Evolutionary conservation across 1,140 invertebrate genomes (phyloP).

Genomic region (Apis dorsata): DNA sequence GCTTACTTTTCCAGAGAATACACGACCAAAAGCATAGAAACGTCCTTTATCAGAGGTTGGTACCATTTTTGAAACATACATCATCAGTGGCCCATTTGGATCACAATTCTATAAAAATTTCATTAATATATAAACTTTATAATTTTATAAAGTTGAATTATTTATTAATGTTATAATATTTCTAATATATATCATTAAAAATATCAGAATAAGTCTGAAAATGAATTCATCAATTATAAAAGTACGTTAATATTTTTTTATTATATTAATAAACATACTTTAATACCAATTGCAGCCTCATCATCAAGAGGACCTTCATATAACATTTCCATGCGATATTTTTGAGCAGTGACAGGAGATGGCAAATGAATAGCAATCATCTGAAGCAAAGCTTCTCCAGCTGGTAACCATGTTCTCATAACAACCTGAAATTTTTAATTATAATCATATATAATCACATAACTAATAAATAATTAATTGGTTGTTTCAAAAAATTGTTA

Average conservation of each 20-base stretch:
- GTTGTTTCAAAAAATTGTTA: neutral
- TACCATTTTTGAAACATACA: constrained; percentile 99
- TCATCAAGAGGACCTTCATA: constrained; percentile 99
- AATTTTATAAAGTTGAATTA: constrained; percentile 13
- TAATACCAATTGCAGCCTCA: constrained; percentile 94
- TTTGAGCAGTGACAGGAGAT: constrained; percentile 98
- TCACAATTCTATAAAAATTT: constrained; percentile 90
- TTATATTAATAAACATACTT: constrained; percentile 78
- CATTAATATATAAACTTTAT: constrained; percentile 13
- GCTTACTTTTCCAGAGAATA: constrained; percentile 97
- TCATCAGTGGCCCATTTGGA: constrained; percentile 98
- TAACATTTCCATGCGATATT: constrained; percentile 99
- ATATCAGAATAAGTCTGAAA: constrained; percentile 79
- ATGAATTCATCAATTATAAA: constrained; percentile 72
- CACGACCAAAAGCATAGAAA: constrained; percentile 99
- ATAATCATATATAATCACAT: neutral
- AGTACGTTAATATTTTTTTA: neutral
- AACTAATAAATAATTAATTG: neutral
- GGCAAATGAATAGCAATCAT: constrained; percentile 99
- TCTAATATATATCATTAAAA: constrained; percentile 60
- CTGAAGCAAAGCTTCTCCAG: constrained; percentile 99
- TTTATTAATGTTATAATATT: constrained; percentile 68
- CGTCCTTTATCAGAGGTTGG: constrained; percentile 99
- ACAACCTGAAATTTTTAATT: constrained; percentile 84
- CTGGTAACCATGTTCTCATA: constrained; percentile 99